phyloP scores from a whole-genome alignment of 2,888 invertebrate genomes.

The Tineola bisselliella region DNA sequence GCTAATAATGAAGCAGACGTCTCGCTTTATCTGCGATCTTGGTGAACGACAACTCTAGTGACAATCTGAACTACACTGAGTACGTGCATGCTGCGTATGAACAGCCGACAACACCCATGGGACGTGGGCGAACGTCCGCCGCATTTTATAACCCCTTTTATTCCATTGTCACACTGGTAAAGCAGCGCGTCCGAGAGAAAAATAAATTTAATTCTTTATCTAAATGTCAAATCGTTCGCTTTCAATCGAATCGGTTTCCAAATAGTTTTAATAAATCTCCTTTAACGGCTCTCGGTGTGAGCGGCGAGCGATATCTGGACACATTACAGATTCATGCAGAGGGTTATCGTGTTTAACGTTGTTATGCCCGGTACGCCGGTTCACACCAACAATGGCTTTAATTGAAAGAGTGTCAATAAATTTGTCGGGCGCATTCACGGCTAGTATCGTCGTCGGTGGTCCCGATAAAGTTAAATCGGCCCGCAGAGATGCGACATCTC shows the following conservation, averaged over 20 bases:
- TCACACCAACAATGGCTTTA: constrained; percentile 60
- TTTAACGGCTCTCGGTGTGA: constrained; percentile 56
- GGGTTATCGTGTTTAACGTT: constrained; percentile 62
- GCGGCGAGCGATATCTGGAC: constrained; percentile 49
- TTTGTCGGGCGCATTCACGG: constrained; percentile 40
- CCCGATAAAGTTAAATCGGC: constrained; percentile 45
- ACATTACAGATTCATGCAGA: constrained; percentile 55
- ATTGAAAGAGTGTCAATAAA: constrained; percentile 69
- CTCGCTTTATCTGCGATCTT: constrained; percentile 51
- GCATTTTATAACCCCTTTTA: constrained; percentile 67
- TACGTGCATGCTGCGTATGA: constrained; percentile 25
- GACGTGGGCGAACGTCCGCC: constrained; percentile 51
- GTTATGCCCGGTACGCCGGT: constrained; percentile 56
- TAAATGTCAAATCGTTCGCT: constrained; percentile 68
- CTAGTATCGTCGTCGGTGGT: constrained; percentile 56
- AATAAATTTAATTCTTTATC: constrained; percentile 67
- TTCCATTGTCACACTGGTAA: constrained; percentile 62
- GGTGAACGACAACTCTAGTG: constrained; percentile 25
- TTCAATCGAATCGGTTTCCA: constrained; percentile 67
- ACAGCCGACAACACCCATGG: constrained; percentile 45
- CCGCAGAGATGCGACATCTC: constrained; percentile 37
- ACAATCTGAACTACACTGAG: neutral
- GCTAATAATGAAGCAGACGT: constrained; percentile 52
- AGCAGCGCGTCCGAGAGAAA: constrained; percentile 52
- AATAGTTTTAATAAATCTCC: constrained; percentile 69